Evolutionary conservation across 2,888 invertebrate species (phyloP).

Genomic region (Neria commutata): DNA sequence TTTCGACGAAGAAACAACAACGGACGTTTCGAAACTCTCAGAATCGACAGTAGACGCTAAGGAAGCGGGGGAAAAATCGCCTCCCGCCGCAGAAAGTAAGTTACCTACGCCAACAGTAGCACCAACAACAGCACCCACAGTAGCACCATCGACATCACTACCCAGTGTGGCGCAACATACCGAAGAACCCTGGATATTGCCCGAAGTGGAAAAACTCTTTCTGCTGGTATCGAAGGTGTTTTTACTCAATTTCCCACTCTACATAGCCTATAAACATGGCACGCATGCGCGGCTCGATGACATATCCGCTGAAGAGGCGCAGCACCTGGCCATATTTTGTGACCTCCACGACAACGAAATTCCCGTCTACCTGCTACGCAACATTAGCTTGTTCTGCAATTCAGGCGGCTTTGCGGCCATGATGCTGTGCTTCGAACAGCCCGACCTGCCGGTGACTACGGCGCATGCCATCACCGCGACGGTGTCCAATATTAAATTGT

Average conservation of each 20-base stretch:
- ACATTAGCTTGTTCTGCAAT: conserved; percentile 93
- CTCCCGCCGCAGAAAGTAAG: conserved; percentile 29
- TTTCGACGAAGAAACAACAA: conserved; percentile 3
- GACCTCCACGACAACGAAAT: conserved; percentile 94
- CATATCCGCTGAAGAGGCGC: conserved; percentile 81
- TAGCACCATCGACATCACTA: conserved; percentile 27
- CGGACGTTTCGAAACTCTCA: neutral
- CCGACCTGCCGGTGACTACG: conserved; percentile 80
- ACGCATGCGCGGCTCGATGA: conserved; percentile 82
- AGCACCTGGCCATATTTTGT: conserved; percentile 68
- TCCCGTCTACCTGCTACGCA: conserved; percentile 85
- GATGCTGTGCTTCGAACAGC: conserved; percentile 84
- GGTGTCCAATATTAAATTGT: conserved; percentile 89
- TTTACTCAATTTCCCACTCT: conserved; percentile 86
- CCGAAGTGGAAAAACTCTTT: conserved; percentile 87
- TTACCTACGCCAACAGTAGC: conserved; percentile 22
- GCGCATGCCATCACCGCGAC: conserved; percentile 92
- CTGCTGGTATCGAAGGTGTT: conserved; percentile 88
- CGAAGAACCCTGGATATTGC: conserved; percentile 72
- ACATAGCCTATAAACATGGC: conserved; percentile 86
- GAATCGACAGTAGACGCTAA: conserved; percentile 19
- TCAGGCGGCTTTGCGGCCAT: conserved; percentile 87
- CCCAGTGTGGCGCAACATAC: conserved; percentile 45
- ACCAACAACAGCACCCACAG: conserved; percentile 27
- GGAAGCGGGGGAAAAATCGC: conserved; percentile 15